A percentile compares a stretch with the other conserved stretches of the same genome.
phyloP scores from a whole-genome alignment of 2,113 vertebrate genomes.

The Thamnophis sirtalis region DNA sequence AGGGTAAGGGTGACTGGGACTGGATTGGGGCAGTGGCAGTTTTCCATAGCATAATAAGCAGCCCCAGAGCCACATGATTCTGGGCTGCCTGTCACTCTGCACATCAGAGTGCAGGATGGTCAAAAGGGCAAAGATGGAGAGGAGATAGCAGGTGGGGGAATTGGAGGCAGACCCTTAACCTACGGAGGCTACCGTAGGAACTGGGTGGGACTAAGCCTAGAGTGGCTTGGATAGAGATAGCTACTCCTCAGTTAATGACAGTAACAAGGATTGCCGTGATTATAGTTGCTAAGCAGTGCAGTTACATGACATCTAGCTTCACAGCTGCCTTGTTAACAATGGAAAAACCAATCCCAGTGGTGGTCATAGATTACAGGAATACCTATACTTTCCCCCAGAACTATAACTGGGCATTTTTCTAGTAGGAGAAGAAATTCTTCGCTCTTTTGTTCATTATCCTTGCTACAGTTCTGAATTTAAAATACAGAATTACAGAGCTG shows the following conservation, averaged over 20 bases:
- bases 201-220: no score
- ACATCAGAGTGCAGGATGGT: neutral
- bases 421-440: neutral
- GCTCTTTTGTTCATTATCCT: neutral
- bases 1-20: neutral
- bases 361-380: neutral
- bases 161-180: no score
- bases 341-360: neutral
- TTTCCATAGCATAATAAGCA: neutral
- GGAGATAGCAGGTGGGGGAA: neutral
- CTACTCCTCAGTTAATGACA: neutral
- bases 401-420: neutral
- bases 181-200: no score
- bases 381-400: neutral
- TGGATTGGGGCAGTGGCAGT: neutral
- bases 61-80: neutral
- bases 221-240: neutral
- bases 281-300: neutral
- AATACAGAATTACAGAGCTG: neutral
- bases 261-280: neutral
- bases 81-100: neutral
- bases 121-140: neutral
- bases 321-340: neutral
- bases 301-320: neutral
- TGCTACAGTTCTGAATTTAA: neutral